A percentile compares a stretch with the other conserved stretches of the same genome.
Evolutionary conservation across 37 sponge, comb jelly and placozoan species (phyloP).

Genomic region (Mnemiopsis leidyi): DNA sequence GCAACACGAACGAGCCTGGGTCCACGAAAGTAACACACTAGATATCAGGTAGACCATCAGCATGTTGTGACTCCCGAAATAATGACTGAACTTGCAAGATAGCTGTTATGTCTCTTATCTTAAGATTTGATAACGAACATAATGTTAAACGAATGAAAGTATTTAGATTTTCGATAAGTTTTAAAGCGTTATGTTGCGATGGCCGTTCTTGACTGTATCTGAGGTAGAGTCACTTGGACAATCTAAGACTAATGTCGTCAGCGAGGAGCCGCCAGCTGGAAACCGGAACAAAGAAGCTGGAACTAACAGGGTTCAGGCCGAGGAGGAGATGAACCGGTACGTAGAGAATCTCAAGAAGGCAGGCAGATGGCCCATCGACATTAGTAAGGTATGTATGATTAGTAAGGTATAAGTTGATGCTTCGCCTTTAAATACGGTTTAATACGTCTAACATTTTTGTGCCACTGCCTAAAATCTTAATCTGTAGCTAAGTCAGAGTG

Average conservation of each 20-base stretch:
- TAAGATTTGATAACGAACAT: background rate
- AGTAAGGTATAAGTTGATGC: background rate
- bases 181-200: background rate
- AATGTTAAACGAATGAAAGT: background rate
- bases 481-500: too few relatives aligned
- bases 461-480: too few relatives aligned
- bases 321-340: conserved; percentile 49
- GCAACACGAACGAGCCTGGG: conserved; percentile 75
- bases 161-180: background rate
- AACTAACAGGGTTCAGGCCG: background rate
- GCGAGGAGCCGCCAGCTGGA: conserved; percentile 55
- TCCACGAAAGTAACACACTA: conserved; percentile 42
- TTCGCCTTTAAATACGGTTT: too few relatives aligned
- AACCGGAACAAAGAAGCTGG: conserved; percentile 47
- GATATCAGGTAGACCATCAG: background rate
- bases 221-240: background rate
- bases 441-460: too few relatives aligned
- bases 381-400: conserved; percentile 3
- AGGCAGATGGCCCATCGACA: background rate
- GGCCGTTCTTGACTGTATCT: background rate
- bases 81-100: too few relatives aligned
- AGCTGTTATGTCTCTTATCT: too few relatives aligned
- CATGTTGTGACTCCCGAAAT: too few relatives aligned
- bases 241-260: background rate
- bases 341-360: conserved; percentile 34